Conservation (phyloP, 1,140 invertebrate genomes). For the Euura saliciscinereae region DNA sequence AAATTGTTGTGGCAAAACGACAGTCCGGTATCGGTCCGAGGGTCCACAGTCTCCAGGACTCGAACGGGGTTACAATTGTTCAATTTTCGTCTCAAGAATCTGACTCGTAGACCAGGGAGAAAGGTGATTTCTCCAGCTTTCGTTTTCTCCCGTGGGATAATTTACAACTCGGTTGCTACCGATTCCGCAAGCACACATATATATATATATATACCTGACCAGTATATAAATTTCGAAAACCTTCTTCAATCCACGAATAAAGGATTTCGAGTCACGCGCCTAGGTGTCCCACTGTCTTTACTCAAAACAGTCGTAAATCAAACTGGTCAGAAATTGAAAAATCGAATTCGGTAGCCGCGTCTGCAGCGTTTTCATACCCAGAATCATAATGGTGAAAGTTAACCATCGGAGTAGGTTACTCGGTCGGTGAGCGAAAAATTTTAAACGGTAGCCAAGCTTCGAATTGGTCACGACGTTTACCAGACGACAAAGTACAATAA, state of each 20-base stretch:
- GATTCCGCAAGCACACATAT: neutral
- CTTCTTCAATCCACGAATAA: too few relatives aligned
- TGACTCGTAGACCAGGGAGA: neutral
- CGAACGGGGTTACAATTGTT: neutral
- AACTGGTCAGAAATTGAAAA: neutral
- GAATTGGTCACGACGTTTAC: neutral
- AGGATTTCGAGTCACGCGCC: too few relatives aligned
- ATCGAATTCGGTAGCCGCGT: neutral
- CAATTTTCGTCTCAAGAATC: too few relatives aligned
- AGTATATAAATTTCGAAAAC: too few relatives aligned
- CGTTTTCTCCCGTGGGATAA: conserved; percentile 1
- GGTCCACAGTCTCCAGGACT: conserved; percentile 36
- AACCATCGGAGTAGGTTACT: neutral
- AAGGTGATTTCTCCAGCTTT: conserved; percentile 8
- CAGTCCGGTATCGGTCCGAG: conserved; percentile 42
- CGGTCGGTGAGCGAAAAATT: neutral
- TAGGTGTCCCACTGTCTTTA: too few relatives aligned
- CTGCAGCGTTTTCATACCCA: too few relatives aligned
- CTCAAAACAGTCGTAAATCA: neutral
- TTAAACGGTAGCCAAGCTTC: neutral
- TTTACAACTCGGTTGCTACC: conserved; percentile 8
- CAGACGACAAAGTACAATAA: conserved; percentile 4
- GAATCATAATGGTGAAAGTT: neutral
- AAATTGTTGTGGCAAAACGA: conserved; percentile 59
- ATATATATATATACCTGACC: too few relatives aligned